These are phyloP conservation scores for Cyclura pinguis DNA, from an alignment of 2,797 vertebrate genomes.

Conservation along the genomic window DNA sequence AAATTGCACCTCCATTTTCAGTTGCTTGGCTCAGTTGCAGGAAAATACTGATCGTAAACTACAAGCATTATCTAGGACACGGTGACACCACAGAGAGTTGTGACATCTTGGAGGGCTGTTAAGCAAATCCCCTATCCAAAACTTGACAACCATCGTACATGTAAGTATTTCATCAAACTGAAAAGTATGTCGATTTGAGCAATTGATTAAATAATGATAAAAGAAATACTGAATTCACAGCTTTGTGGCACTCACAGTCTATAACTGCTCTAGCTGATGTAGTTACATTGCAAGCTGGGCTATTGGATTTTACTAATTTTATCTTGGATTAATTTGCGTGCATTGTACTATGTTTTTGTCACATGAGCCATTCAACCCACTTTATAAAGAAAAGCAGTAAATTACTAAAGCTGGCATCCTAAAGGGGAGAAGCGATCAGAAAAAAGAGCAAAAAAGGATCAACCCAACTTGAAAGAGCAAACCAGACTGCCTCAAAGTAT, in stretches of 20 bases:
- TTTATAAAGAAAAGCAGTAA: not conserved
- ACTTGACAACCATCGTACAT: not conserved
- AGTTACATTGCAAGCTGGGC: not conserved
- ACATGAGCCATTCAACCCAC: not conserved
- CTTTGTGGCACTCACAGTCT: not conserved
- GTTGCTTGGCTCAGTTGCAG: constrained; percentile 10
- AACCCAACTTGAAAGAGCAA: not conserved
- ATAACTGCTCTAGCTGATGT: not conserved
- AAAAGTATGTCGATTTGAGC: not conserved
- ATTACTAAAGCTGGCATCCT: not conserved
- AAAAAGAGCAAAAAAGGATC: too few species aligned
- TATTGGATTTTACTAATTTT: not conserved
- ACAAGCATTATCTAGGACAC: constrained; percentile 3
- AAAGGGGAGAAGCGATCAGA: not conserved
- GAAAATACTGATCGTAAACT: constrained; percentile 17
- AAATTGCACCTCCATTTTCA: constrained; percentile 18
- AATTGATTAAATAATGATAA: not conserved
- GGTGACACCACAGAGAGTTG: not conserved
- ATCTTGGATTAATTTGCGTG: not conserved
- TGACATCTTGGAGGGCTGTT: not conserved
- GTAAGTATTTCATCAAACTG: not conserved
- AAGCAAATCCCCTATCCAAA: not conserved
- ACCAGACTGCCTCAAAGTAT: too few species aligned
- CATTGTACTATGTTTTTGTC: not conserved
- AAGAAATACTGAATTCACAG: not conserved